Conservation (phyloP, 2,113 vertebrate genomes). For the Corythoichthys intestinalis region DNA sequence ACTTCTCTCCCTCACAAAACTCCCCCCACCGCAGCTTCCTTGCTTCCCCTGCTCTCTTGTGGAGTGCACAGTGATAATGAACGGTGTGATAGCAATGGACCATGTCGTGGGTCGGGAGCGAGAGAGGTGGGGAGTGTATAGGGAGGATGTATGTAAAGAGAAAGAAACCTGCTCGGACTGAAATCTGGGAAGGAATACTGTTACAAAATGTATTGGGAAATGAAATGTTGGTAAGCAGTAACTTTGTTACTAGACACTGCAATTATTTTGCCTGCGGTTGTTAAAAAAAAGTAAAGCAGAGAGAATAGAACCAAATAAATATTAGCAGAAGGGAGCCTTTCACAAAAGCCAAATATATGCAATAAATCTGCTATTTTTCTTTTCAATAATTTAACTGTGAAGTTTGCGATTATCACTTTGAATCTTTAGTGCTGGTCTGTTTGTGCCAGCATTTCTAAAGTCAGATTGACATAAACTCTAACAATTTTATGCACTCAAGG, state of each 20-base stretch:
- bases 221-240: conserved; percentile 49
- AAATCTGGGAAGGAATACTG: conserved; percentile 44
- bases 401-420: conserved; percentile 13
- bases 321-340: conserved; percentile 45
- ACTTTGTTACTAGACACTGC: conserved; percentile 34
- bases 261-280: conserved; percentile 54
- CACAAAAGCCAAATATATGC: conserved; percentile 45
- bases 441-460: conserved; percentile 6
- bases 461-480: conserved; percentile 4
- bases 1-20: conserved; percentile 45
- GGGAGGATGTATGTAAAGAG: conserved; percentile 2
- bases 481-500: conserved; percentile 12
- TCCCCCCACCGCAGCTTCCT: conserved; percentile 26
- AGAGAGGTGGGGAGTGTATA: neutral
- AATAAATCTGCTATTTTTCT: conserved; percentile 28
- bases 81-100: conserved; percentile 42
- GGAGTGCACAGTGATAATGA: conserved; percentile 68
- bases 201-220: conserved; percentile 62
- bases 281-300: conserved; percentile 51
- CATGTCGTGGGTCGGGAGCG: neutral
- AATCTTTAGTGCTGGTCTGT: conserved; percentile 5
- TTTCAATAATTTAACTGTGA: conserved; percentile 30
- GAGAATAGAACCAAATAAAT: conserved; percentile 48
- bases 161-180: conserved; percentile 40
- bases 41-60: conserved; percentile 52